These are phyloP conservation scores for Lacanobia wlatinum DNA, from an alignment of 2,888 invertebrate genomes.

Conservation along the genomic window DNA sequence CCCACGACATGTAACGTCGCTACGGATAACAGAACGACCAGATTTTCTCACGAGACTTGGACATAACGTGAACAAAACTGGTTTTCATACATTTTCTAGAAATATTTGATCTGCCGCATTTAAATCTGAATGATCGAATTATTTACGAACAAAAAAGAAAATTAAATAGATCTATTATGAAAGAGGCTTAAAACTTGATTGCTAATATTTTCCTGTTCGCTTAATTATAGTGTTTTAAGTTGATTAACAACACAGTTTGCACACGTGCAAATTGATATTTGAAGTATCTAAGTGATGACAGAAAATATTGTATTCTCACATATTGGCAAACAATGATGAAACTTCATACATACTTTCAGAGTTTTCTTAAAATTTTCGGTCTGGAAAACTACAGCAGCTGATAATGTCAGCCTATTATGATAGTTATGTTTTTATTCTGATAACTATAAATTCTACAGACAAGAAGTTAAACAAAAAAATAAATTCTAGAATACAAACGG, in stretches of 20 bases:
- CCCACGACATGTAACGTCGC: constrained; percentile 13
- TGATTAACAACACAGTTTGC: neutral
- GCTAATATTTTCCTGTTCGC: neutral
- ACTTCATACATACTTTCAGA: neutral
- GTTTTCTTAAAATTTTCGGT: constrained; percentile 1
- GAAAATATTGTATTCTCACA: neutral
- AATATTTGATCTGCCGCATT: constrained; percentile 2
- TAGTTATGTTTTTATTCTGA: neutral
- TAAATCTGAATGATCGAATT: neutral
- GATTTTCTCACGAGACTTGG: constrained; percentile 15
- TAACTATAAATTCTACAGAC: neutral
- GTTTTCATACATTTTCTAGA: constrained; percentile 20
- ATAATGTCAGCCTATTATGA: constrained; percentile 1
- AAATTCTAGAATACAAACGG: neutral
- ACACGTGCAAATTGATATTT: neutral
- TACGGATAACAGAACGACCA: neutral
- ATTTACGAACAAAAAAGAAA: constrained; percentile 4
- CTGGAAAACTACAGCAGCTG: neutral
- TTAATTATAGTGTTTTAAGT: neutral
- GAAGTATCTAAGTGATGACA: neutral
- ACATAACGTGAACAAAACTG: constrained; percentile 3
- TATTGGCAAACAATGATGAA: constrained; percentile 3
- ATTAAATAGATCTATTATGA: neutral
- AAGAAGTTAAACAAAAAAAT: neutral
- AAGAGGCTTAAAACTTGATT: neutral